A percentile compares a stretch with the other conserved stretches of the same genome.
phyloP scores from a whole-genome alignment of 2,113 vertebrate genomes.

The Dicrurus megarhynchus region DNA sequence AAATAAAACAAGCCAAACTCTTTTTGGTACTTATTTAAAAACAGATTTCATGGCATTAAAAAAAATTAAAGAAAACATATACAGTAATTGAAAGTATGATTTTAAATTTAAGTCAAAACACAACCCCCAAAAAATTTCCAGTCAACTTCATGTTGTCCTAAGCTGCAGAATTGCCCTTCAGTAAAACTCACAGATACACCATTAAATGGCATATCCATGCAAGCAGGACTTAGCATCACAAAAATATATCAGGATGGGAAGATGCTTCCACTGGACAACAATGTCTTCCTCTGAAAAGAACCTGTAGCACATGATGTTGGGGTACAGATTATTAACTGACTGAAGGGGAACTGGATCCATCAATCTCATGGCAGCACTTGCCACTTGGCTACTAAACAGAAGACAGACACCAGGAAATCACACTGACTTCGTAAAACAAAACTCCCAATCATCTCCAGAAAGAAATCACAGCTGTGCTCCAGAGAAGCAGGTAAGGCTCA shows the following conservation, averaged over 20 bases:
- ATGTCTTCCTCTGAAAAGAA: not conserved
- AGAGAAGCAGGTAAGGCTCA: not conserved
- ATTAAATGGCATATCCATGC: not conserved
- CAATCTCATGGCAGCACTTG: not conserved
- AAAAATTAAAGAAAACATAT: not conserved
- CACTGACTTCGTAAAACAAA: not conserved
- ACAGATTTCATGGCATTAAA: not conserved
- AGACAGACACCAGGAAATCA: not conserved
- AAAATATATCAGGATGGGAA: not conserved
- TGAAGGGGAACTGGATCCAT: not conserved
- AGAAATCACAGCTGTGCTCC: not conserved
- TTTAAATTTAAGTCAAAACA: not conserved
- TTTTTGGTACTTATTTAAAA: not conserved
- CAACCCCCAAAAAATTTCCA: not conserved
- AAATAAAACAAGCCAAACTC: not conserved
- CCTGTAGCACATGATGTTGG: not conserved
- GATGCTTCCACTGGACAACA: not conserved
- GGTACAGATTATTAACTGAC: not conserved
- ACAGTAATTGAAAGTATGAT: not conserved
- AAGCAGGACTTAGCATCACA: not conserved
- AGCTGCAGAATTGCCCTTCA: not conserved
- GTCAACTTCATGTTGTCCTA: not conserved
- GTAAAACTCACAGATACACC: not conserved
- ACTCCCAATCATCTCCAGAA: not conserved
- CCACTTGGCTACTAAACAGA: not conserved